phyloP scores from a whole-genome alignment of 2,113 vertebrate species.

The Carettochelys insculpta region DNA sequence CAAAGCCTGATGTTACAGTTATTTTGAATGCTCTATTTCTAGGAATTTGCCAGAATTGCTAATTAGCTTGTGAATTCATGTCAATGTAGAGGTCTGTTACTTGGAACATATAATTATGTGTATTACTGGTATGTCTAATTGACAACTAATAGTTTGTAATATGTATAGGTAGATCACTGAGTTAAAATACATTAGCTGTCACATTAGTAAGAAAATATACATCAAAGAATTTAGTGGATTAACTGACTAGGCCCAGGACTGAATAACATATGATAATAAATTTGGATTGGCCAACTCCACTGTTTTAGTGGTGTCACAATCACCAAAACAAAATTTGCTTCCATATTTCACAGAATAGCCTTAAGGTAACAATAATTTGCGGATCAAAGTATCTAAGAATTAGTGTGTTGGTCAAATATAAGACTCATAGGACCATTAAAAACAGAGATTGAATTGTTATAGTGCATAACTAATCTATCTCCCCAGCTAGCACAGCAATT shows the following conservation, averaged over 20 bases:
- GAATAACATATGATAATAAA: not conserved
- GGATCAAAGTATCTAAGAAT: not conserved
- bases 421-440: not conserved
- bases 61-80: conserved; percentile 67
- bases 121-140: conserved; percentile 60
- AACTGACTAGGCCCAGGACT: not conserved
- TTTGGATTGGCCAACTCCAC: not conserved
- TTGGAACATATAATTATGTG: conserved; percentile 60
- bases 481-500: not conserved
- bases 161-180: conserved; percentile 34
- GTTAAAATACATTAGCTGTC: conserved; percentile 50
- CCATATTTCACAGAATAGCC: not conserved
- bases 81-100: conserved; percentile 48
- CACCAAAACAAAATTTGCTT: not conserved
- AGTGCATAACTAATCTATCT: not conserved
- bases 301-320: not conserved
- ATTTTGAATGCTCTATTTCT: conserved; percentile 52
- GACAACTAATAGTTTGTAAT: conserved; percentile 52
- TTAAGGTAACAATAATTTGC: not conserved
- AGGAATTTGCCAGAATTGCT: conserved; percentile 65
- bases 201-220: conserved; percentile 8
- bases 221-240: not conserved
- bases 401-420: not conserved
- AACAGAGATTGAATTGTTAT: not conserved
- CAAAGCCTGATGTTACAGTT: conserved; percentile 38